A percentile compares a stretch with the other conserved stretches of the same genome.
These are phyloP conservation scores for Euleptes europaea DNA, from an alignment of 2,113 vertebrate species.

Conservation along the genomic window DNA sequence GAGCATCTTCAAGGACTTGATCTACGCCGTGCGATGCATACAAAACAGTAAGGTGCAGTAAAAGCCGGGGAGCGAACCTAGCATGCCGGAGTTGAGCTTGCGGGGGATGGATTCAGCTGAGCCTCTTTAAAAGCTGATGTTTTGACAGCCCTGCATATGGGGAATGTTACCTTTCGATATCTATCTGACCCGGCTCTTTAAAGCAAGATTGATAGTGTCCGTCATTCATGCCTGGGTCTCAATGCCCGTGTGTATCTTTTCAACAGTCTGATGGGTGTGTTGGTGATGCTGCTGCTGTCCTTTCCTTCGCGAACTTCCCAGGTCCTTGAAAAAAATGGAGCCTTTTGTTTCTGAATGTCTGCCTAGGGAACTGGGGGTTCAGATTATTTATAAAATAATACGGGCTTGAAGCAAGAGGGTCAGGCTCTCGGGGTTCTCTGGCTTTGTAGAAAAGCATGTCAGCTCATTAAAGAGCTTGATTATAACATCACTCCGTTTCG, in stretches of 20 bases:
- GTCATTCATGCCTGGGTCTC: not conserved
- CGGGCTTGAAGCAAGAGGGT: no score
- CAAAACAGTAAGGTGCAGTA: slow-evolving; percentile 84
- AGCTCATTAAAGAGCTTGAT: no score
- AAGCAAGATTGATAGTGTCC: not conserved
- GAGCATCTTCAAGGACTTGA: slow-evolving; percentile 83
- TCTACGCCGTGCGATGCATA: slow-evolving; percentile 83
- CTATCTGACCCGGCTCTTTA: fast-evolving
- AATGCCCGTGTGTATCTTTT: not conserved
- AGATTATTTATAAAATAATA: not conserved
- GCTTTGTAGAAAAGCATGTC: no score
- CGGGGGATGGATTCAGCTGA: not conserved
- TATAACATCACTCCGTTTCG: no score
- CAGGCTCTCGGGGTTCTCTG: not conserved
- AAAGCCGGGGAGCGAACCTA: not conserved
- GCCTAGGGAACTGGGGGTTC: not conserved
- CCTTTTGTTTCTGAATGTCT: not conserved
- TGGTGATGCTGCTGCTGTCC: not conserved
- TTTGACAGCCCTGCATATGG: not conserved
- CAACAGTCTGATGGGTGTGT: no score
- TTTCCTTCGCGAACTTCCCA: not conserved
- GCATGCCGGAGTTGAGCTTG: not conserved
- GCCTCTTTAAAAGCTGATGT: not conserved
- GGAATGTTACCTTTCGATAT: not conserved
- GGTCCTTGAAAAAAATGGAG: not conserved